These are phyloP conservation scores for Nasonia giraulti DNA, from an alignment of 1,140 invertebrate genomes.

Conservation along the genomic window DNA sequence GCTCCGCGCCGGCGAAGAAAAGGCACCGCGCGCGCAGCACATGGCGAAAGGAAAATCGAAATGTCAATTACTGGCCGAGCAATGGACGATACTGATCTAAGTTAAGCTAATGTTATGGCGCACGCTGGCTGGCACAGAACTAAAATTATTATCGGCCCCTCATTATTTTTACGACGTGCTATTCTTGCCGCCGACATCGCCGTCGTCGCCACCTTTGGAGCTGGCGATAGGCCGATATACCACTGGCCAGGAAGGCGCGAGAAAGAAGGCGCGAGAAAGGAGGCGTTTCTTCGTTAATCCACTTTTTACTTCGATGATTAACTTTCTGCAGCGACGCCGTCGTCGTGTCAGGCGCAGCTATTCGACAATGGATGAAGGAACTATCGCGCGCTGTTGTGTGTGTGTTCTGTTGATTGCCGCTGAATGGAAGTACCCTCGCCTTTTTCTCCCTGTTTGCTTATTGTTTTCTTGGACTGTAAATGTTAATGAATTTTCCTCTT, in stretches of 20 bases:
- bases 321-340: slow-evolving; percentile 12
- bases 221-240: not conserved
- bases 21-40: not conserved
- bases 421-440: not conserved
- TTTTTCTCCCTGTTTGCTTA: not conserved
- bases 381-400: not conserved
- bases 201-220: no score
- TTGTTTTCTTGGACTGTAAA: not conserved
- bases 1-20: not conserved
- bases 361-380: not conserved
- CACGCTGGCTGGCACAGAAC: not conserved
- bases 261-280: not conserved
- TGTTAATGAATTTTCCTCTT: not conserved
- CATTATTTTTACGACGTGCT: slow-evolving; percentile 32
- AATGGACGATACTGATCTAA: slow-evolving; percentile 25
- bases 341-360: slow-evolving; percentile 5
- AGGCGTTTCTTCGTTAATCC: slow-evolving; percentile 23
- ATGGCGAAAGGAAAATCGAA: slow-evolving; percentile 34
- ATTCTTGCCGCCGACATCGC: not conserved
- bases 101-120: slow-evolving; percentile 30
- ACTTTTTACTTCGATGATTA: slow-evolving; percentile 33
- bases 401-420: not conserved
- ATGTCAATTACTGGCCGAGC: slow-evolving; percentile 38
- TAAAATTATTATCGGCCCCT: slow-evolving; percentile 35
- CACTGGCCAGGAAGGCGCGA: no score